Conservation (phyloP, 2,113 vertebrate species). For the Amphilophus citrinellus region DNA sequence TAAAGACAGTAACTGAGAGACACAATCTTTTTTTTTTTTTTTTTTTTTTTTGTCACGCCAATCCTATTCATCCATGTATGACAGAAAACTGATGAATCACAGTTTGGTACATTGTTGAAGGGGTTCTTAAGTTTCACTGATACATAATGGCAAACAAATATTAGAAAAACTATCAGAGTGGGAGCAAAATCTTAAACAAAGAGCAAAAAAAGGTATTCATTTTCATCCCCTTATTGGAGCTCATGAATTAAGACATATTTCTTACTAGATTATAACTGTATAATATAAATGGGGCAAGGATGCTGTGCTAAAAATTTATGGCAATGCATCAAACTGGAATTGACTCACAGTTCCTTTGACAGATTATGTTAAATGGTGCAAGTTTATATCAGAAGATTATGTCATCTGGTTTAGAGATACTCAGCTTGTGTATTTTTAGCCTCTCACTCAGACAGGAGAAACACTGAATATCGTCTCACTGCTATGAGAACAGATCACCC, state of each 20-base stretch:
- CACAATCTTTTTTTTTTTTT: not conserved
- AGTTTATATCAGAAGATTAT: not conserved
- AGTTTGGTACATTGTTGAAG: not conserved
- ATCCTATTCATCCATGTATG: not conserved
- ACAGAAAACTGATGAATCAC: constrained; percentile 5
- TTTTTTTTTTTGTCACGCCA: not conserved
- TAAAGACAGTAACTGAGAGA: not conserved
- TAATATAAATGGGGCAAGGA: not conserved
- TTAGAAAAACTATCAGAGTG: not conserved
- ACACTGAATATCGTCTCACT: constrained; percentile 26
- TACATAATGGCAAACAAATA: not conserved
- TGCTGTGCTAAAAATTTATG: not conserved
- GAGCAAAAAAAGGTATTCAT: not conserved
- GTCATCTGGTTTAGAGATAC: constrained; percentile 28
- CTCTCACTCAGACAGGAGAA: constrained; percentile 35
- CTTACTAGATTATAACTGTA: not conserved
- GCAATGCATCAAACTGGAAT: not conserved
- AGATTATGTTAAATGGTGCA: not conserved
- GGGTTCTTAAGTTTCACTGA: not conserved
- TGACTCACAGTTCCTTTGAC: not conserved
- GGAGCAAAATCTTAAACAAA: not conserved
- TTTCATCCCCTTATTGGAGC: rapidly evolving
- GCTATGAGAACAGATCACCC: constrained; percentile 40
- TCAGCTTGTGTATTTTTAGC: constrained; percentile 53
- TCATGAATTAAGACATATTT: not conserved